Conservation (phyloP, 2,113 vertebrate species). For the Crotalus horridus region DNA sequence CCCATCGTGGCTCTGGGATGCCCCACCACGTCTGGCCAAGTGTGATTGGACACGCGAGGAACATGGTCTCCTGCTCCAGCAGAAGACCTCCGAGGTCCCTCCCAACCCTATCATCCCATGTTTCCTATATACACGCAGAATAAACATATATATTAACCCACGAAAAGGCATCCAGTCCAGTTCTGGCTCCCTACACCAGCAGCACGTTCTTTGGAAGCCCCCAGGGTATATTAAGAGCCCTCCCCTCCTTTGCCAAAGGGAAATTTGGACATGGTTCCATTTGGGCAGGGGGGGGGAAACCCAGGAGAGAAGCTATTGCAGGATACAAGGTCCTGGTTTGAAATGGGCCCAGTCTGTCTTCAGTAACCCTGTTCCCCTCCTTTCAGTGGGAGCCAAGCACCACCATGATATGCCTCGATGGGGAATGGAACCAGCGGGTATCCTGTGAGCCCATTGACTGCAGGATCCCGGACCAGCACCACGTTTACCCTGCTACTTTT, state of each 20-base stretch:
- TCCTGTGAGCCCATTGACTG: conserved; percentile 94
- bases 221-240: neutral
- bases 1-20: too few species aligned
- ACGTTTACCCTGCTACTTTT: conserved; percentile 89
- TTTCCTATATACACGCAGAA: too few species aligned
- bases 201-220: neutral
- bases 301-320: neutral
- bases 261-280: neutral
- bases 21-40: too few species aligned
- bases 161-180: too few species aligned
- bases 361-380: conserved; percentile 2
- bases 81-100: too few species aligned
- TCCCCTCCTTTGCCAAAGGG: neutral
- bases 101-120: too few species aligned
- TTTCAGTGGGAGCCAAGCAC: conserved; percentile 74
- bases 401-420: conserved; percentile 87
- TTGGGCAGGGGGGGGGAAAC: rapidly evolving
- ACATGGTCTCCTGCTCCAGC: too few species aligned
- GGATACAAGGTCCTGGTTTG: neutral
- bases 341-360: neutral
- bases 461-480: conserved; percentile 91
- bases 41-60: too few species aligned
- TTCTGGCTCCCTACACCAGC: neutral
- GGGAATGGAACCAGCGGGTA: conserved; percentile 95
- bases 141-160: too few species aligned